Evolutionary conservation across 2,797 vertebrate genomes (phyloP).

Genomic region (Acanthurus tractus): DNA sequence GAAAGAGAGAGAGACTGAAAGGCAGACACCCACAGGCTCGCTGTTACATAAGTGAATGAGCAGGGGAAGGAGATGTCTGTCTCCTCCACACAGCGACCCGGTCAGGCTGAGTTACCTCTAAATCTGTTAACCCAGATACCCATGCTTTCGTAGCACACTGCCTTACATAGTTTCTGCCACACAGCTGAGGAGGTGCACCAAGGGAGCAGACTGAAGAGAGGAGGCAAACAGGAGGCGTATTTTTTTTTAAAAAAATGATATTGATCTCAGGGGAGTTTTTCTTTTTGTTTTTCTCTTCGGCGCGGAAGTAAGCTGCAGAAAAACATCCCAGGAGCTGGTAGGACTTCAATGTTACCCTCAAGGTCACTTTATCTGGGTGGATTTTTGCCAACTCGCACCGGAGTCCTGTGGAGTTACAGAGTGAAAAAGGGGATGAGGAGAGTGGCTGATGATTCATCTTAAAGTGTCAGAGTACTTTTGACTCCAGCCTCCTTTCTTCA

Average conservation of each 20-base stretch:
- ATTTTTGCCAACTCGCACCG: slow-evolving; percentile 32
- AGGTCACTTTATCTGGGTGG: slow-evolving; percentile 49
- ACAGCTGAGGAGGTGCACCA: slow-evolving; percentile 12
- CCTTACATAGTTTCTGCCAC: slow-evolving; percentile 66
- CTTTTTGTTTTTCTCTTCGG: slow-evolving; percentile 7
- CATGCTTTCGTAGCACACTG: slow-evolving; percentile 69
- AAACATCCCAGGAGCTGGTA: slow-evolving; percentile 26
- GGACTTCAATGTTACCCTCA: slow-evolving; percentile 43
- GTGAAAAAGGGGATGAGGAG: not conserved
- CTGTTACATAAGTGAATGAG: slow-evolving; percentile 61
- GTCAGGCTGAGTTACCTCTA: slow-evolving; percentile 66
- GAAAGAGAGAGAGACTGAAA: slow-evolving; percentile 21
- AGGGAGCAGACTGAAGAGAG: slow-evolving; percentile 12
- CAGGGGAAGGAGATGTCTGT: slow-evolving; percentile 61
- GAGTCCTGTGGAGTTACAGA: slow-evolving; percentile 18
- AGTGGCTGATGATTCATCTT: slow-evolving; percentile 6
- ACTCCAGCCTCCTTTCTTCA: not conserved
- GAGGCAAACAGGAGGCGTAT: not conserved
- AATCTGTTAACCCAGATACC: slow-evolving; percentile 74
- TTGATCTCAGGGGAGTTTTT: slow-evolving; percentile 1
- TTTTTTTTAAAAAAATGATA: not conserved
- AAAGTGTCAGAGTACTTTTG: not conserved
- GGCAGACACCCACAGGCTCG: slow-evolving; percentile 55
- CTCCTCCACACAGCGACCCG: slow-evolving; percentile 57
- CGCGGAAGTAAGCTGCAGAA: slow-evolving; percentile 33